Conservation (phyloP, 2,113 vertebrate species). For the Todiramphus saurophagus region DNA sequence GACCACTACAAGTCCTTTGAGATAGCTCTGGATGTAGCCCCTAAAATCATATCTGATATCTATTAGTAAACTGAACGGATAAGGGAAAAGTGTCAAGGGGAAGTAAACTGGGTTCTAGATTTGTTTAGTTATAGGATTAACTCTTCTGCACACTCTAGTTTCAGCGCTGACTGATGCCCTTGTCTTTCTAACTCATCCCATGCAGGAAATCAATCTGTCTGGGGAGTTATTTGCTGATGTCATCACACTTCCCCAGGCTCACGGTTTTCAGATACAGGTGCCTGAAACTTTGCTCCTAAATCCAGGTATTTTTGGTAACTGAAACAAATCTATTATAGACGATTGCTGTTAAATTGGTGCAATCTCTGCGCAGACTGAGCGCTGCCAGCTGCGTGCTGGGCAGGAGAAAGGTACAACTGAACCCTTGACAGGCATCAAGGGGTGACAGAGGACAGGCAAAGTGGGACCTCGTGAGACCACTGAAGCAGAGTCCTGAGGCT, state of each 20-base stretch:
- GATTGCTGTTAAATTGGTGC: not conserved
- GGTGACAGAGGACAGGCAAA: not conserved
- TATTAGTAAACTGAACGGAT: not conserved
- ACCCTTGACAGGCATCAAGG: not conserved
- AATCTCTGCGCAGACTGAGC: not conserved
- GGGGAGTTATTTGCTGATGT: not conserved
- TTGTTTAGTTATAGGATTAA: not conserved
- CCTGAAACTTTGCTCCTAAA: not conserved
- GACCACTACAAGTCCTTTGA: not conserved
- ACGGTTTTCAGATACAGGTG: not conserved
- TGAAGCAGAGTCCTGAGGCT: rapidly evolving
- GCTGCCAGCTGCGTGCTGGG: not conserved
- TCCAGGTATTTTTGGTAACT: not conserved
- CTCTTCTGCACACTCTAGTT: not conserved
- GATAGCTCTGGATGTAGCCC: not conserved
- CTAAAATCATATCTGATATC: not conserved
- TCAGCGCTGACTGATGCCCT: not conserved
- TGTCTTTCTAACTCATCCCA: not conserved
- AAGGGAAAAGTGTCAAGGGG: not conserved
- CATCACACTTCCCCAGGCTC: not conserved
- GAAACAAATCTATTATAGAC: not conserved
- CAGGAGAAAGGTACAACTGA: not conserved
- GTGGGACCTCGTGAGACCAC: not conserved
- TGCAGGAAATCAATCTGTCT: not conserved
- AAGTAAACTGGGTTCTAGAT: not conserved